phyloP scores from a whole-genome alignment of 1,140 invertebrate genomes.

The Oncopeltus fasciatus region DNA sequence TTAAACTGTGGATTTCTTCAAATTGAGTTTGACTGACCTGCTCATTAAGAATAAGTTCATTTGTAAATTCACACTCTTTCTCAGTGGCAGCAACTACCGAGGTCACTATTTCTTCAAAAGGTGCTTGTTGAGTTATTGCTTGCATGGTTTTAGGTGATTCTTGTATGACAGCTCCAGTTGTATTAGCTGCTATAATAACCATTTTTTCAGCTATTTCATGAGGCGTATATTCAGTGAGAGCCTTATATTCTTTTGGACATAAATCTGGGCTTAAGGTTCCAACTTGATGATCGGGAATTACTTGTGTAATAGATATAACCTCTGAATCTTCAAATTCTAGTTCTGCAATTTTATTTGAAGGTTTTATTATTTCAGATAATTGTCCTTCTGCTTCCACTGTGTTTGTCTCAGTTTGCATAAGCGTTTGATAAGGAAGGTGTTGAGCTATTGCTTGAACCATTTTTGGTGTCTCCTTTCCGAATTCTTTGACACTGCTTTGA shows the following conservation, averaged over 20 bases:
- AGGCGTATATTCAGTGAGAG: conserved; percentile 33
- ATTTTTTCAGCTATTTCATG: conserved; percentile 36
- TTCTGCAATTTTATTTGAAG: conserved; percentile 23
- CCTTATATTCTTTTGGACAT: conserved; percentile 22
- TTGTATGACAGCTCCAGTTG: conserved; percentile 8
- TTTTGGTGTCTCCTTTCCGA: conserved; percentile 23
- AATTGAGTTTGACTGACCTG: conserved; percentile 32
- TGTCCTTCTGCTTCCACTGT: conserved; percentile 24
- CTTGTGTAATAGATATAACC: conserved; percentile 24
- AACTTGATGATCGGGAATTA: conserved; percentile 22
- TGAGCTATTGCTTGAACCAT: conserved; percentile 27
- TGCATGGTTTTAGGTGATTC: conserved; percentile 10
- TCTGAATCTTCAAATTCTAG: conserved; percentile 24
- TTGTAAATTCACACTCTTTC: conserved; percentile 32
- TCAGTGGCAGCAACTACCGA: conserved; percentile 19
- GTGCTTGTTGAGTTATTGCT: conserved; percentile 19
- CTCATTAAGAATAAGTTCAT: conserved; percentile 25
- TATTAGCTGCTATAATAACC: conserved; percentile 22
- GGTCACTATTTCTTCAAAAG: conserved; percentile 21
- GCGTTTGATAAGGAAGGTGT: conserved; percentile 27
- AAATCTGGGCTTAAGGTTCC: conserved; percentile 12
- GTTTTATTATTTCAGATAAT: conserved; percentile 17
- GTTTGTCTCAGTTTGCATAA: conserved; percentile 27
- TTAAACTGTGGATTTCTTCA: conserved; percentile 31
- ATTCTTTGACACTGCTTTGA: conserved; percentile 27